Evolutionary conservation across 2,113 vertebrate species (phyloP).

Genomic region (Gallinago jamesoni): DNA sequence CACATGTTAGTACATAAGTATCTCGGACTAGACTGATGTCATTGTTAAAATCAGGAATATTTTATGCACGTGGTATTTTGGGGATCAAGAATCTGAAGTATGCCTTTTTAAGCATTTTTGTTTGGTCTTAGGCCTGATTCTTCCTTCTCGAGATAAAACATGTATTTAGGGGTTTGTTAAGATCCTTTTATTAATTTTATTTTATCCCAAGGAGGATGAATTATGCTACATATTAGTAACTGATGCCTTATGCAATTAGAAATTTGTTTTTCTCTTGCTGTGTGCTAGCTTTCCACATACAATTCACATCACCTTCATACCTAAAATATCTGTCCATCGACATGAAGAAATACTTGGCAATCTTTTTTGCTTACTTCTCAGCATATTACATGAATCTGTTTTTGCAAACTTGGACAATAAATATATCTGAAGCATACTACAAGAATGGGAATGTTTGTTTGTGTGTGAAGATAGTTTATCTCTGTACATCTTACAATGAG

Average conservation of each 20-base stretch:
- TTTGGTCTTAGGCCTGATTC: background rate
- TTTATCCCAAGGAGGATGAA: background rate
- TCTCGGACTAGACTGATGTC: background rate
- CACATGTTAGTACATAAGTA: background rate
- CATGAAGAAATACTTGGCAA: background rate
- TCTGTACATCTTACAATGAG: background rate
- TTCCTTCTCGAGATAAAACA: background rate
- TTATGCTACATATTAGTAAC: background rate
- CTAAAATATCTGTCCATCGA: background rate
- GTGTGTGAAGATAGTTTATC: background rate
- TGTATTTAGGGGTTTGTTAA: background rate
- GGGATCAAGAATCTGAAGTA: background rate
- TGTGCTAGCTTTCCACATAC: background rate
- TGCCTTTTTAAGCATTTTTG: background rate
- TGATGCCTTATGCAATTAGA: conserved; percentile 24
- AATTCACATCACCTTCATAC: background rate
- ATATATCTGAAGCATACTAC: background rate
- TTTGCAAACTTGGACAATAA: background rate
- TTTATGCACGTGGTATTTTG: background rate
- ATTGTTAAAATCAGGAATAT: background rate
- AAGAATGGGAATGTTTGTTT: background rate
- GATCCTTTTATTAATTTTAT: background rate
- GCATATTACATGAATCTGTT: background rate
- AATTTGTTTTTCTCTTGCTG: background rate
- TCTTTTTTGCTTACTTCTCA: background rate